Evolutionary conservation across 2,888 invertebrate species (phyloP).

Genomic region (Lepidocyrtinus sp.): DNA sequence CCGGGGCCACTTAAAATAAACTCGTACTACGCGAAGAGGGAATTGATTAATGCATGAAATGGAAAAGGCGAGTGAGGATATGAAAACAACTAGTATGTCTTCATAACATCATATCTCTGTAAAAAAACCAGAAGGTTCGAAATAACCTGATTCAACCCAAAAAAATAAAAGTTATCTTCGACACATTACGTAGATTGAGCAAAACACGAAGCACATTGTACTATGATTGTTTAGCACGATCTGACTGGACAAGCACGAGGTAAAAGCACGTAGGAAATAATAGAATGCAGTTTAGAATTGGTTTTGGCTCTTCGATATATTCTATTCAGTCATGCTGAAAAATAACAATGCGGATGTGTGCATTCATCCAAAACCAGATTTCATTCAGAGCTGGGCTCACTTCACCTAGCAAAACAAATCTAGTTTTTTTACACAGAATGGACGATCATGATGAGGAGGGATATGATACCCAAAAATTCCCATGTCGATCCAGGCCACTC

Average conservation of each 20-base stretch:
- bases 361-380: constrained; percentile 1
- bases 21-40: background rate
- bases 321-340: constrained; percentile 5
- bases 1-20: constrained; percentile 1
- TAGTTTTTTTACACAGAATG: background rate
- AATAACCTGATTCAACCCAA: background rate
- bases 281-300: constrained; percentile 13
- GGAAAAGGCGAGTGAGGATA: too few species aligned
- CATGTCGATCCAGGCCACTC: too few species aligned
- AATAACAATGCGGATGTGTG: constrained; percentile 13
- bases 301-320: background rate
- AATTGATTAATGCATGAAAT: constrained; percentile 7
- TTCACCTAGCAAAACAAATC: background rate
- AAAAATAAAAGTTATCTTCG: background rate
- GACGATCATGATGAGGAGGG: background rate
- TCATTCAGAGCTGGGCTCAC: constrained; percentile 4
- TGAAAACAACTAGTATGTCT: background rate
- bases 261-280: constrained; percentile 4
- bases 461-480: too few species aligned
- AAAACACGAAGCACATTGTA: background rate
- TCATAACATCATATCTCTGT: background rate
- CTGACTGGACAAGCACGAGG: background rate
- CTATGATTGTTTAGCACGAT: constrained; percentile 3
- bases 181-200: constrained; percentile 1
- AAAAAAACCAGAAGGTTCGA: background rate